Base-by-base conservation (phyloP, 2,113 vertebrate species). In the Rhynchomys soricoides region DNA sequence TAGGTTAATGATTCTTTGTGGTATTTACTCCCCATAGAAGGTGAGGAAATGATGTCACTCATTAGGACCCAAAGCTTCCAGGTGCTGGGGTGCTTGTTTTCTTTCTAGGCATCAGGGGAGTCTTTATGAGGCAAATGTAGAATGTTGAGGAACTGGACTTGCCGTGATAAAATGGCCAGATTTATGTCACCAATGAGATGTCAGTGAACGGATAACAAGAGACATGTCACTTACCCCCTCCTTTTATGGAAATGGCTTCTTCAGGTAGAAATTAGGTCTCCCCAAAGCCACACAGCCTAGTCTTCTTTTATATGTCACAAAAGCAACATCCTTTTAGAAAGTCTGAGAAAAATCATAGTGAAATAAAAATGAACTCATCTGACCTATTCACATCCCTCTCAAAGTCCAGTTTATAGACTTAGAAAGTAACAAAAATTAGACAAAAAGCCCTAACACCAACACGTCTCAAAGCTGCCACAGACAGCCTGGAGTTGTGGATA, bases 11-110 rank as follows among this genome's bases (percentile, higher is more conserved):
- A 52, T 52, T 88, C 95, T 93, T 90, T 96, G 93, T 83, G 95
- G 43, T 95, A 48, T 70, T 97, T 90, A 48, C 64, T 94, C 48
- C 62, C 29, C 5, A 43, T 15, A 7, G 75, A 91, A 57, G 17
- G 9, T 68, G 59, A 86, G 75, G 79, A 97, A 97, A 93, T 87
- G 93, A 96, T 52, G 59, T 59, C 86, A 95, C 93, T 37, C 12
- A 79, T 78, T 82, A 68, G 0, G 71, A 45, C 62, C 77, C 78
- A 66, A n/a, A n/a, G n/a, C 66, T 93, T 26, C 19, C 70, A 6
- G 82, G 78, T 4, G 71, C 1, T 21, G 64, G 43, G 4, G 0
- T 81, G 4, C 57, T 5, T 7, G 7, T 89, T 92, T 59, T 68
- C 82, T 79, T 66, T 86, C 70, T 22, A 15, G 70, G 83, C 97